Base-by-base conservation (phyloP, 2,113 vertebrate genomes). In the Cisticola juncidis region DNA sequence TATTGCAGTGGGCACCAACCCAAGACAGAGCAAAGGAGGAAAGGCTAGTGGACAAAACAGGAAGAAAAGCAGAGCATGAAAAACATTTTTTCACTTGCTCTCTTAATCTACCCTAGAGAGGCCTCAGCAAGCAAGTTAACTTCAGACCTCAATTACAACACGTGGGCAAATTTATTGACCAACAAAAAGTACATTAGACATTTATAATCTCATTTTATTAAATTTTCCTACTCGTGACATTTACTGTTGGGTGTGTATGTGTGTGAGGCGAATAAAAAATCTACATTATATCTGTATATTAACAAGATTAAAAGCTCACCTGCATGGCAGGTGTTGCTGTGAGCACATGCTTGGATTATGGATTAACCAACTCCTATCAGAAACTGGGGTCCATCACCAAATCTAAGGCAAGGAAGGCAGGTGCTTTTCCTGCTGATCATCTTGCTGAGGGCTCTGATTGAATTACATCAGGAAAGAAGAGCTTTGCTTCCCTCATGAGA, bases 241-340 rank as follows among this genome's bases (percentile, higher is more conserved):
- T 70, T 65, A 47, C 57, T 48, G 26, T 6, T 56, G 57, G 72
- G 79, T 61, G 50, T 9, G 24, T 26, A 40, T 4, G 9, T 50
- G 21, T 68, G 35, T 5, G 10, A 57, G 13, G 33, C 54, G 68
- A 91, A 89, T 47, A 71, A 92, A 50, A 84, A 84, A 92, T 45
- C 28, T 60, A 6, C 7, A 64, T 14, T 45, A 9, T 54, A 71
- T 77, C 86, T 78, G 31, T 81, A n/a, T 47, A 84, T 88, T 64
- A 95, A 80, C 80, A 61, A 85, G 88, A 66, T 70, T 86, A 89
- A 96, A 92, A 95, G 50, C 78, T 95, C 93, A 95, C 97, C 97
- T 97, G 96, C 56, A 2, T 24, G 68, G 95, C 97, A 98, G 97
- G 97, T 98, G 97, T 38, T 97, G 89, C 81, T 79, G 85, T 40